Conservation (phyloP, 2,797 vertebrate species). For the Pyrocephalus nanus region DNA sequence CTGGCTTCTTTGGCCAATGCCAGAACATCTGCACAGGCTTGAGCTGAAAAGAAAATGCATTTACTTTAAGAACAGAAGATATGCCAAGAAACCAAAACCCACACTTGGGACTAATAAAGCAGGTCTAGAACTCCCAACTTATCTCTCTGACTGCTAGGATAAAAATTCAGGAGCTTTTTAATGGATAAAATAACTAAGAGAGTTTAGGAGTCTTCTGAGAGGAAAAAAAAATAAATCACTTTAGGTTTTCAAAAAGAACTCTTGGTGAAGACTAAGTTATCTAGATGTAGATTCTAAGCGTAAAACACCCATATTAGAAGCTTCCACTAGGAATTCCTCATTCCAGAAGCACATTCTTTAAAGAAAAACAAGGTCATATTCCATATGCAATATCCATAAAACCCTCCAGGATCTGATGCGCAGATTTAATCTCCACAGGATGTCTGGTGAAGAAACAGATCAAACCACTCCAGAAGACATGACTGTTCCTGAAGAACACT, state of each 20-base stretch:
- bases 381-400: not conserved
- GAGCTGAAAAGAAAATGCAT: conserved; percentile 66
- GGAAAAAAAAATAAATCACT: not conserved
- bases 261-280: not conserved
- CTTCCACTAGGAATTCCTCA: not conserved
- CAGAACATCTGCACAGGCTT: conserved; percentile 82
- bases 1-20: conserved; percentile 80
- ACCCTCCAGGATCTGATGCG: not conserved
- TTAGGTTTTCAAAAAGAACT: not conserved
- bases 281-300: not conserved
- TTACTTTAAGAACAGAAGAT: not conserved
- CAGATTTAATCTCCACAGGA: not conserved
- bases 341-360: not conserved
- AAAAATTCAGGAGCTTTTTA: not conserved
- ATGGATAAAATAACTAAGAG: not conserved
- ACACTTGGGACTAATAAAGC: not conserved
- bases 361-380: not conserved
- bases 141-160: not conserved
- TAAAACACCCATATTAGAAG: not conserved
- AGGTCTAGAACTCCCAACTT: not conserved
- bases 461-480: not conserved
- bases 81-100: not conserved
- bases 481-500: not conserved
- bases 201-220: not conserved
- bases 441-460: not conserved